These are phyloP conservation scores for Syndactyla subalaris DNA, from an alignment of 2,797 vertebrate genomes.

Conservation along the genomic window DNA sequence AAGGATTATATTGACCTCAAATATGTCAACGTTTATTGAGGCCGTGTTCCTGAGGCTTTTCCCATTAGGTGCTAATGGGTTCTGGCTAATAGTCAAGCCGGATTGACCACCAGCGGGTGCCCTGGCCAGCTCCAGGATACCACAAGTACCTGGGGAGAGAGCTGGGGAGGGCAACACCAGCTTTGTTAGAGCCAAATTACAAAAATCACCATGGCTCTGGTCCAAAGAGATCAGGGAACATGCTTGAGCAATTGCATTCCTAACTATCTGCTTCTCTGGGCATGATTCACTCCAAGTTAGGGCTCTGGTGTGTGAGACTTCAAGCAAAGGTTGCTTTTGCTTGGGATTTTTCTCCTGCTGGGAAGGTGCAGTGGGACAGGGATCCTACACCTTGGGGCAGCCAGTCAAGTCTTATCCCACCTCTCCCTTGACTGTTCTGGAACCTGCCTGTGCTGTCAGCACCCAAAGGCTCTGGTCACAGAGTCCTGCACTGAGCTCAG, in stretches of 20 bases:
- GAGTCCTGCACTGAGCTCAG: not conserved
- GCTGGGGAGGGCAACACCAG: not conserved
- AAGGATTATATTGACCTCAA: conserved; percentile 69
- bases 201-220: conserved; percentile 17
- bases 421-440: not conserved
- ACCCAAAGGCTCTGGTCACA: not conserved
- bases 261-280: conserved; percentile 44
- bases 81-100: conserved; percentile 62
- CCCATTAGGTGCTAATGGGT: conserved; percentile 63
- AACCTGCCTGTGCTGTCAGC: accelerated
- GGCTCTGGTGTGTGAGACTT: not conserved
- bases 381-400: not conserved
- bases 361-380: not conserved
- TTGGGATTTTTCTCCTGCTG: not conserved
- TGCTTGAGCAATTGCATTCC: conserved; percentile 22
- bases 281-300: not conserved
- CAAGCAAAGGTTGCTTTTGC: not conserved
- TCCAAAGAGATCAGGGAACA: conserved; percentile 53
- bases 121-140: conserved; percentile 34
- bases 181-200: not conserved
- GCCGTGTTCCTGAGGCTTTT: conserved; percentile 65
- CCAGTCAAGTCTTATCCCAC: not conserved
- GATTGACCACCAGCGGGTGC: conserved; percentile 47
- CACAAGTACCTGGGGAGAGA: conserved; percentile 50
- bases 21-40: conserved; percentile 61